Percentiles rank a stretch among this genome's conserved stretches.
Evolutionary conservation across 2,797 vertebrate species (phyloP).

Genomic region (Hydrocynus forskahlii): DNA sequence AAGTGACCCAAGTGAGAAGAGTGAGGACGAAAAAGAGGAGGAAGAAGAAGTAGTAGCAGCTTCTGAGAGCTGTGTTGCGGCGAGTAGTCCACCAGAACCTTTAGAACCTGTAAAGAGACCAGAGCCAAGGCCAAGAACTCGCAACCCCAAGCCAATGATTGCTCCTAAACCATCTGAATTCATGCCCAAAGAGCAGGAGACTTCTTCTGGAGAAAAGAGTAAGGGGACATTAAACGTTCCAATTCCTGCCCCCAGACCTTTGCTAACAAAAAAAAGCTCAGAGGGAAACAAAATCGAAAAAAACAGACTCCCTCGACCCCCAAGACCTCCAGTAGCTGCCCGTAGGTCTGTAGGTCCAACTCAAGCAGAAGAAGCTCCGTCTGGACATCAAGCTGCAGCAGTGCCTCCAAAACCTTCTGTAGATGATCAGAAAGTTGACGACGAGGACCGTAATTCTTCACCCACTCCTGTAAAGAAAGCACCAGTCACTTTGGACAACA

Average conservation of each 20-base stretch:
- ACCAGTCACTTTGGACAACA: conserved; percentile 48
- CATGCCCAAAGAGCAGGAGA: conserved; percentile 1
- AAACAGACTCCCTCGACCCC: conserved; percentile 57
- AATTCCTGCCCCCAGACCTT: conserved; percentile 65
- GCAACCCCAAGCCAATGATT: conserved; percentile 22
- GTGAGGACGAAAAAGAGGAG: conserved; percentile 58
- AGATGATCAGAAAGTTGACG: conserved; percentile 63
- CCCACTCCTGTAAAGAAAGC: conserved; percentile 58
- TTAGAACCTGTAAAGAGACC: conserved; percentile 73
- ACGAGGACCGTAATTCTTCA: conserved; percentile 24
- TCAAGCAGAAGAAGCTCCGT: conserved; percentile 63
- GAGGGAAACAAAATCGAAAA: conserved; percentile 48
- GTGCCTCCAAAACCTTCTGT: conserved; percentile 63
- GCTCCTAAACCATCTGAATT: conserved; percentile 16
- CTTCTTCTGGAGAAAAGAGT: conserved; percentile 1
- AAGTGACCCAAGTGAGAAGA: conserved; percentile 63
- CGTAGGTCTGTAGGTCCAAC: conserved; percentile 71
- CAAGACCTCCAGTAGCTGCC: conserved; percentile 69
- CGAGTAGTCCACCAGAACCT: conserved; percentile 45
- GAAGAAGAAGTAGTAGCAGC: conserved; percentile 70
- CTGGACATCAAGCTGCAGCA: conserved; percentile 51
- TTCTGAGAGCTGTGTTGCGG: conserved; percentile 67
- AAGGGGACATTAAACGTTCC: conserved; percentile 3
- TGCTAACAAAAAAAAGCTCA: conserved; percentile 65
- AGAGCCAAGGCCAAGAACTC: conserved; percentile 80